Conservation (phyloP, 2,113 vertebrate species). For the Lichenostomus cassidix region DNA sequence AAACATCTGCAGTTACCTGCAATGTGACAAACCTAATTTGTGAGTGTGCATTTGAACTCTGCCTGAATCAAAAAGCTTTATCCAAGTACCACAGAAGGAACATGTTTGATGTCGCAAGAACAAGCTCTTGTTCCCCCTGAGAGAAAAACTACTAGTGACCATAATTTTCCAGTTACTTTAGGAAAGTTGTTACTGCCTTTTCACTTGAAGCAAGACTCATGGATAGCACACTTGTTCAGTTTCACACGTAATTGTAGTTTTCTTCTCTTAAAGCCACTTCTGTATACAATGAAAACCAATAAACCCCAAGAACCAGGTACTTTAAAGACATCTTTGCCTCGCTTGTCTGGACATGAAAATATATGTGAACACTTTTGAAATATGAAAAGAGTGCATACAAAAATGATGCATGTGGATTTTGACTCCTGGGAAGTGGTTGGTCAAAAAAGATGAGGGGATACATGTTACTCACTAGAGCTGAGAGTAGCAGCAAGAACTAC, state of each 20-base stretch:
- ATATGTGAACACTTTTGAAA: background rate
- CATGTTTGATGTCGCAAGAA: background rate
- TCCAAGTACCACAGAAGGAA: background rate
- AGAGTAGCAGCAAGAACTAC: background rate
- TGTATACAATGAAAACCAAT: background rate
- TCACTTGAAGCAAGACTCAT: background rate
- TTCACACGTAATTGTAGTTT: accelerated
- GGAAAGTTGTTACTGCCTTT: background rate
- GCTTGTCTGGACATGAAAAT: background rate
- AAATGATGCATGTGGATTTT: background rate
- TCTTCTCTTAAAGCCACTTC: background rate
- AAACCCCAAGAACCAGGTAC: background rate
- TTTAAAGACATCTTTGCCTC: background rate
- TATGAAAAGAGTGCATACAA: background rate
- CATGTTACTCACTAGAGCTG: background rate
- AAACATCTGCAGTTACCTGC: background rate
- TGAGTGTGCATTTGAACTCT: background rate
- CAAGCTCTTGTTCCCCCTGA: background rate
- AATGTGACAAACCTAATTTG: background rate
- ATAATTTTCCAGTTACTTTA: background rate
- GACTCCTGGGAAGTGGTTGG: background rate
- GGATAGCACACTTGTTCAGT: accelerated
- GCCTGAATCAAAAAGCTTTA: background rate
- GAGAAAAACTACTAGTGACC: background rate
- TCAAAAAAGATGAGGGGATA: background rate